Base-by-base conservation (phyloP, 1,140 invertebrate genomes). In the Euura saliciscinereae region DNA sequence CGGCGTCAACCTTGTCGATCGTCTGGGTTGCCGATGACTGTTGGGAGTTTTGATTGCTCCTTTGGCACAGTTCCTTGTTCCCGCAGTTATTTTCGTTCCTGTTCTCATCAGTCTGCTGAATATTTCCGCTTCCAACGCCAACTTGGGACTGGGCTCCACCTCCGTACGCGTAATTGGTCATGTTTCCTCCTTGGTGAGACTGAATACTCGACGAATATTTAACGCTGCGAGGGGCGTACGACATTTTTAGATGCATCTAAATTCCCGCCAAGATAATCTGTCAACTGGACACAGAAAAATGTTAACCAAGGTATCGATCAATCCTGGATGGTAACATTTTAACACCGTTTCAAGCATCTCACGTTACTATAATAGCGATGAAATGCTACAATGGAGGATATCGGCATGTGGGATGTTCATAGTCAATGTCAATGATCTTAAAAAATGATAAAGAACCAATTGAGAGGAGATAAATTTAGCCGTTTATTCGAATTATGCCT, bases 1-100 rank as follows among this genome's bases (percentile, higher is more conserved):
- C 85, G 2, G 84, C 88, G 76, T 89, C 89, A 6, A 89, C 86
- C 79, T 89, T 89, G 13, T 88, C 83, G 64, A 85, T 79, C 0
- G 83, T 85, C 68, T 87, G 83, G 0, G 82, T 84, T 6, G 78
- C 78, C 3, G 82, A 85, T 8, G 82, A 84, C 43, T 86, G 84
- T 28, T 82, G 80, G n/a, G 81, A 77, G 2, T 59, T 59, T 59
- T 59, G 51, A 59, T 59, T 59, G 51, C 80, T 77, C 28, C 77
- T 76, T 5, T 80, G 68, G 45, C 81, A 82, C 0, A 78, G 73
- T 73, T 87, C 85, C 59, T 87, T 87, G 71, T 84, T 85, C 10
- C 79, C 77, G 43, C 81, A 85, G 73, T 80, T 80, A 68, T 86
- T 86, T 46, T 86, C 84, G 69, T 87, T 87, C 68, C 82, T 78